Conservation (phyloP, 2,888 invertebrate species). For the Marronus borbonicus region DNA sequence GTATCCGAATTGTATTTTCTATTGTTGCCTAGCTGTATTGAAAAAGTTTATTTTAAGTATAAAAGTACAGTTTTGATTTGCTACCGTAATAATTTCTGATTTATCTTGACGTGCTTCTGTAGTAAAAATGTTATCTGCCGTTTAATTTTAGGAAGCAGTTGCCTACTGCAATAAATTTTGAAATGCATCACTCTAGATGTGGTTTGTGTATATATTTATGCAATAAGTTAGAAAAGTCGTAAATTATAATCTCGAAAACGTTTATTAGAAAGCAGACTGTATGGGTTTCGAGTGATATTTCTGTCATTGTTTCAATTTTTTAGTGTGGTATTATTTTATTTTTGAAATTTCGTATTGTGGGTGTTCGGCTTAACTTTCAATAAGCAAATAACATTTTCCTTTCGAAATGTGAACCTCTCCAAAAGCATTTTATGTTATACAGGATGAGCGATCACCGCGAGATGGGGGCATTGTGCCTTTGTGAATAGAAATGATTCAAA, state of each 20-base stretch:
- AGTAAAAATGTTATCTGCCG: neutral
- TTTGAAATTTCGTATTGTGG: neutral
- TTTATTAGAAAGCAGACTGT: neutral
- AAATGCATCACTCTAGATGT: neutral
- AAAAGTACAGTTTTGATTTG: neutral
- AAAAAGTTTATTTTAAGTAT: neutral
- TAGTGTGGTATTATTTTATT: neutral
- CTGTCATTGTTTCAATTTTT: neutral
- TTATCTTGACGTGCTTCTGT: neutral
- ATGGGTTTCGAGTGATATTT: neutral
- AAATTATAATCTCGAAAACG: neutral
- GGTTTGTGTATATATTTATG: too few relatives aligned
- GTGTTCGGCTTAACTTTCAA: too few relatives aligned
- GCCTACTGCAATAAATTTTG: neutral
- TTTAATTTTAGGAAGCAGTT: conserved; percentile 6
- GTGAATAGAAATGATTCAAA: too few relatives aligned
- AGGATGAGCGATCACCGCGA: too few relatives aligned
- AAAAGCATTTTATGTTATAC: too few relatives aligned
- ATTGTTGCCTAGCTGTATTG: neutral
- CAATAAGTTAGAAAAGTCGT: neutral
- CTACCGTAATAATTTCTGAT: neutral
- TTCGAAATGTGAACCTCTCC: too few relatives aligned
- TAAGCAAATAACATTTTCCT: too few relatives aligned
- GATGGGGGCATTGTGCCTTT: too few relatives aligned
- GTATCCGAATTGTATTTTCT: too few relatives aligned